Conservation (phyloP, 2,888 invertebrate genomes). For the Ashinkailepas kermadecensis region DNA sequence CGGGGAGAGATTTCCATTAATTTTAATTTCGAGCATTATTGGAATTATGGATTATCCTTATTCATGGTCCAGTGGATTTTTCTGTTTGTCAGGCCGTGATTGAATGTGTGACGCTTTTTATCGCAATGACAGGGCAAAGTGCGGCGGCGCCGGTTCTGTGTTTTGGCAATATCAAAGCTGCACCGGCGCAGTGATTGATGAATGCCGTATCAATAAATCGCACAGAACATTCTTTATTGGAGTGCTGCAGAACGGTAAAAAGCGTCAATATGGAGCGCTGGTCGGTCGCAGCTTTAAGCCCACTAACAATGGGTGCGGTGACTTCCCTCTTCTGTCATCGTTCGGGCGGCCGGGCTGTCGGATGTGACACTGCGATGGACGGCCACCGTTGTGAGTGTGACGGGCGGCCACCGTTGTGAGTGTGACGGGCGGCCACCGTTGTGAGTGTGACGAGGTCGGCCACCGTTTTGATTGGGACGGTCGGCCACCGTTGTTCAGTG, state of each 20-base stretch:
- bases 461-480: too few relatives aligned
- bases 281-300: not conserved
- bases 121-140: constrained; percentile 19
- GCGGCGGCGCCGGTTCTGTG: not conserved
- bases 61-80: constrained; percentile 18
- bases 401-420: too few relatives aligned
- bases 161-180: not conserved
- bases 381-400: too few relatives aligned
- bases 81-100: constrained; percentile 9
- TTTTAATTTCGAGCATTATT: constrained; percentile 18
- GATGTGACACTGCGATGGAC: too few relatives aligned
- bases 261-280: constrained; percentile 5
- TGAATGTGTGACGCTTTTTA: constrained; percentile 21
- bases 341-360: too few relatives aligned
- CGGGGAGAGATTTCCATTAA: constrained; percentile 20
- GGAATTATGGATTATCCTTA: constrained; percentile 17
- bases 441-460: too few relatives aligned
- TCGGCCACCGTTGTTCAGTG: too few relatives aligned
- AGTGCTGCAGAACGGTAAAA: constrained; percentile 20
- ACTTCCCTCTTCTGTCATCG: too few relatives aligned
- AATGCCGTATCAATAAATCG: constrained; percentile 16
- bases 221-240: constrained; percentile 19
- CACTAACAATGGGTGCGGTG: not conserved
- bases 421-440: too few relatives aligned
- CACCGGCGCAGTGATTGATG: constrained; percentile 13